Percentiles rank a stretch among this genome's conserved stretches.
Evolutionary conservation across 2,888 invertebrate genomes (phyloP).

Genomic region (Scaptomyza flava): DNA sequence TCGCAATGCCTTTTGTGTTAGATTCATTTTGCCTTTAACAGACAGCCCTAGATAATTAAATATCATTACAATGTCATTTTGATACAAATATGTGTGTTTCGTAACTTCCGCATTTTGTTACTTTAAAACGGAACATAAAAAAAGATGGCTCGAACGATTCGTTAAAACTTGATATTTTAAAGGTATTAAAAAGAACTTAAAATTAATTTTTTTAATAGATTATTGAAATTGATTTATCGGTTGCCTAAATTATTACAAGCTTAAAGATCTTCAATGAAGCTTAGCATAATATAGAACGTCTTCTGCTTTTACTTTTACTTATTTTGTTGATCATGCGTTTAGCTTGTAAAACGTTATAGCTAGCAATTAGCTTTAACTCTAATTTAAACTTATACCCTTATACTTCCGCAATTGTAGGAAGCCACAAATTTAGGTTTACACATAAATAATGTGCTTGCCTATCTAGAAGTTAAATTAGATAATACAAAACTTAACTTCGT

Average conservation of each 20-base stretch:
- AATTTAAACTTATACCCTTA: constrained; percentile 18
- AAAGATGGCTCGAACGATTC: constrained; percentile 23
- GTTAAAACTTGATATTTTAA: not conserved
- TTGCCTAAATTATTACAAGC: constrained; percentile 29
- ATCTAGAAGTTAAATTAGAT: constrained; percentile 4
- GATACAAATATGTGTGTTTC: constrained; percentile 22
- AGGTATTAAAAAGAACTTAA: not conserved
- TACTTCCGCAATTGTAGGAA: constrained; percentile 62
- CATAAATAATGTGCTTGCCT: constrained; percentile 4
- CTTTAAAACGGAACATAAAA: constrained; percentile 55
- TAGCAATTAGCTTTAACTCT: constrained; percentile 56
- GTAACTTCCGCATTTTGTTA: constrained; percentile 45
- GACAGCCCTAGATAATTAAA: constrained; percentile 65
- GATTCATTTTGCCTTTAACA: constrained; percentile 45
- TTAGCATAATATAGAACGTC: constrained; percentile 39
- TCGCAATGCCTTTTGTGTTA: constrained; percentile 20
- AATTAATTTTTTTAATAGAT: not conserved
- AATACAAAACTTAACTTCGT: constrained; percentile 14
- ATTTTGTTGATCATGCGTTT: constrained; percentile 16
- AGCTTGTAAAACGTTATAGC: constrained; percentile 50
- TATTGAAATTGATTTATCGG: constrained; percentile 37
- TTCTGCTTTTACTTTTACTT: constrained; percentile 5
- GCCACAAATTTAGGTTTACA: constrained; percentile 14
- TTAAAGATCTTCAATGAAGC: constrained; percentile 38
- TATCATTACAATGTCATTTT: constrained; percentile 62